Percentiles rank a stretch among this genome's conserved stretches.
Conservation (phyloP, 2,888 invertebrate genomes). For the Calameuta filiformis region DNA sequence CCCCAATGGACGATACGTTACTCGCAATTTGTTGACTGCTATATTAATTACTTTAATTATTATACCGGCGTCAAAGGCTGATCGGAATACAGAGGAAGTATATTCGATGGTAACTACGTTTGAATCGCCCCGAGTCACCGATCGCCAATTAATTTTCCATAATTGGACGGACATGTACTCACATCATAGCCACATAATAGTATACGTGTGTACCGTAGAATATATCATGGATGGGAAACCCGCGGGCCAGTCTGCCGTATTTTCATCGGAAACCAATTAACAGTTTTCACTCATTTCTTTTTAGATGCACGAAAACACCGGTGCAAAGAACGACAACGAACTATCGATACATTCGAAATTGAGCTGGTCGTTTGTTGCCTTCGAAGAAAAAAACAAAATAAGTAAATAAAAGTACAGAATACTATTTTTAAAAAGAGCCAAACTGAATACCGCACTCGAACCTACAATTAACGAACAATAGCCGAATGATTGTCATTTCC, state of each 20-base stretch:
- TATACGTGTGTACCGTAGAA: not conserved
- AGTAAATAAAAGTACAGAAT: not conserved
- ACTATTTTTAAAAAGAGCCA: not conserved
- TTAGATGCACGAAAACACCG: constrained; percentile 9
- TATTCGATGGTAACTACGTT: constrained; percentile 50
- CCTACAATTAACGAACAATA: not conserved
- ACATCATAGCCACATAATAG: not conserved
- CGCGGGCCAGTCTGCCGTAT: constrained; percentile 30
- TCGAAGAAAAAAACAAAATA: not conserved
- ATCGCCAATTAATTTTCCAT: constrained; percentile 65
- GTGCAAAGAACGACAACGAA: not conserved
- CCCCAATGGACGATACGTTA: constrained; percentile 9
- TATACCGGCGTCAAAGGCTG: constrained; percentile 60
- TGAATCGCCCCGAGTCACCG: constrained; percentile 54
- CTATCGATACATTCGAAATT: not conserved
- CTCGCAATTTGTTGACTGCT: constrained; percentile 51
- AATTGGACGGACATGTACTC: constrained; percentile 58
- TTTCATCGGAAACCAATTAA: constrained; percentile 57
- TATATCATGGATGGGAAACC: not conserved
- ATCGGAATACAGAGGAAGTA: constrained; percentile 55
- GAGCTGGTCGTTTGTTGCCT: not conserved
- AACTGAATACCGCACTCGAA: not conserved
- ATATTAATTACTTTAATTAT: constrained; percentile 64
- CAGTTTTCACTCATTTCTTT: constrained; percentile 54
- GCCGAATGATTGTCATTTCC: not conserved